Conservation (phyloP, 2,797 vertebrate genomes). For the Tokudaia tokunoshimensis region DNA sequence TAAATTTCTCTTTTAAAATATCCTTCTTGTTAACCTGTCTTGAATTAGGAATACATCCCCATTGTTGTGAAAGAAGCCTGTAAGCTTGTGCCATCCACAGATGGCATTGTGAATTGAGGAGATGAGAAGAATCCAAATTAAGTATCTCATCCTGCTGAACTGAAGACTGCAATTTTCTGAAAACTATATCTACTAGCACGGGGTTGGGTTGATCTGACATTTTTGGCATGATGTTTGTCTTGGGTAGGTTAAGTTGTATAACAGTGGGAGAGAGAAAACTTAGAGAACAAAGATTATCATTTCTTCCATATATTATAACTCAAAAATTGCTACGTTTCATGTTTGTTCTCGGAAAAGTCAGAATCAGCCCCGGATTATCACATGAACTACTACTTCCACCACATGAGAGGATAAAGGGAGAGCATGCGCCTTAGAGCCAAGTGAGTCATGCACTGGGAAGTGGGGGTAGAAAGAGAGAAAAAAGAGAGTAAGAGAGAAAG, state of each 20-base stretch:
- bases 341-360: not conserved
- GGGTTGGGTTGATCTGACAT: not conserved
- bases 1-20: not conserved
- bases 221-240: not conserved
- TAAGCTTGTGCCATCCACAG: not conserved
- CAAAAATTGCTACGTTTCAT: not conserved
- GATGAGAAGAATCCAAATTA: not conserved
- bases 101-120: not conserved
- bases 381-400: not conserved
- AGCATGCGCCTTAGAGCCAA: not conserved
- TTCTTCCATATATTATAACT: not conserved
- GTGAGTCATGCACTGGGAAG: not conserved
- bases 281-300: not conserved
- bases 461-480: no score
- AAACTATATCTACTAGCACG: not conserved
- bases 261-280: not conserved
- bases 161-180: not conserved
- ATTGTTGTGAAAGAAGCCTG: not conserved
- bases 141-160: not conserved
- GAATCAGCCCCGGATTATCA: not conserved
- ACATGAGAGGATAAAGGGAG: not conserved
- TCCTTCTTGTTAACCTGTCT: not conserved
- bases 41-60: not conserved
- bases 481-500: no score
- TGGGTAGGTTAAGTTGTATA: not conserved